Base-by-base conservation (phyloP, 2,113 vertebrate genomes). In the Ranitomeya variabilis region DNA sequence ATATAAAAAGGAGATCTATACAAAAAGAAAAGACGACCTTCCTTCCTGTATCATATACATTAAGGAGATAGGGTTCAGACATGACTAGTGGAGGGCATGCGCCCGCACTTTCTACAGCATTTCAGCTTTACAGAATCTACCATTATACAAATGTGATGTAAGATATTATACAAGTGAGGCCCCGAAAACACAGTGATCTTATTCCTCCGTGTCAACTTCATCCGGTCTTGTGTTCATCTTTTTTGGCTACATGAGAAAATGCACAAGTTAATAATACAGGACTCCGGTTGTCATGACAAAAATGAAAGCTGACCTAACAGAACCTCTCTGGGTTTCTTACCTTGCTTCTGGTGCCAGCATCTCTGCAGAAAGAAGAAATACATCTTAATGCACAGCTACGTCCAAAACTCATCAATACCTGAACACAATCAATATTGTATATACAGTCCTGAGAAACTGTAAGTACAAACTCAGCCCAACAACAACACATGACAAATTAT, bases 201-300 rank as follows among this genome's bases (percentile, higher is more conserved):
- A 0, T 89, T 93, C 92, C n/a, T 95, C 91, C 55, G 93, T 91
- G 77, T 92, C 91, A 0, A 87, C 86, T 0, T 69, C 69, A 9
- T 87, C 90, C 0, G 91, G 37, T 0, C 86, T 89, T 23, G 92
- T 80, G 80, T 91, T 90, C 21, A 86, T n/a, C 82, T 94, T 71
- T 23, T 69, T 95, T 0, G 88, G 92, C 1, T 16, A 87, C 51
- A 86, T 59, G 1, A 23, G 59, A 78, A 23, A 52, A 77, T 26
- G 77, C 2, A 62, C 6, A 37, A n/a, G 23, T 16, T 4, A 51
- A 31, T 26, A 67, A 4, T 15, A 83, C 37, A 69, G 12, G 15
- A 69, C 15, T 21, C 26, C 14, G 51, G 45, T 21, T 73, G 37
- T 74, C 16, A 76, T 51, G 19, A n/a, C 7, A 67, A 52, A 5